phyloP scores from a whole-genome alignment of 2,113 vertebrate genomes.

The Scalopus aquaticus region DNA sequence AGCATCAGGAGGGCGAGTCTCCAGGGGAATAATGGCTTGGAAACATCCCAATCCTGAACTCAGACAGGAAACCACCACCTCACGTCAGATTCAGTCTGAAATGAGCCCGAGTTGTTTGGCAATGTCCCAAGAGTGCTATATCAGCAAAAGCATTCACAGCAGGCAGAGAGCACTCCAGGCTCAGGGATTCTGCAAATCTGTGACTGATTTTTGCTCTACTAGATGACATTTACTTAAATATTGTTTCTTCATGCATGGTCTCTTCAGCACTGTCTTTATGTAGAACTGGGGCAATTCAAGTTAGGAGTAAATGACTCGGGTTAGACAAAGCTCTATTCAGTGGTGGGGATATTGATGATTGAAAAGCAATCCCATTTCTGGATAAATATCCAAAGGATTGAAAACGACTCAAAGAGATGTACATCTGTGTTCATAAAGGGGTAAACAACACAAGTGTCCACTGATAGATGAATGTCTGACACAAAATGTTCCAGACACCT shows the following conservation, averaged over 20 bases:
- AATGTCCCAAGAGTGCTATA: neutral
- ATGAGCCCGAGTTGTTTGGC: neutral
- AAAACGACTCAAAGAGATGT: neutral
- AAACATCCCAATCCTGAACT: neutral
- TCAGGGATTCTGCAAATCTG: neutral
- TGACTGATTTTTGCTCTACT: neutral
- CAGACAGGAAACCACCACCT: slow-evolving; percentile 40
- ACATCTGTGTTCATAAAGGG: accelerated
- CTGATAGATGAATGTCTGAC: neutral
- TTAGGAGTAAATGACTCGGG: neutral
- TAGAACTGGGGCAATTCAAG: neutral
- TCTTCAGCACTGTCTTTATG: neutral
- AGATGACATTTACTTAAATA: neutral
- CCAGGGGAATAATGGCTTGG: neutral
- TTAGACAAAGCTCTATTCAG: neutral
- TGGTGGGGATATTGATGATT: neutral
- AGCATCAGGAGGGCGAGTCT: neutral
- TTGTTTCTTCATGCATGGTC: neutral
- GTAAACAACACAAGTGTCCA: neutral
- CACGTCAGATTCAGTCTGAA: neutral
- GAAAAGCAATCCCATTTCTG: neutral
- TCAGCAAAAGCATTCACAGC: accelerated
- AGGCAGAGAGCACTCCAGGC: neutral
- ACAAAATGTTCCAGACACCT: accelerated
- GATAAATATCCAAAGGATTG: no score